These are phyloP conservation scores for Hyaena hyaena DNA, from an alignment of 2,113 vertebrate genomes.

Conservation along the genomic window DNA sequence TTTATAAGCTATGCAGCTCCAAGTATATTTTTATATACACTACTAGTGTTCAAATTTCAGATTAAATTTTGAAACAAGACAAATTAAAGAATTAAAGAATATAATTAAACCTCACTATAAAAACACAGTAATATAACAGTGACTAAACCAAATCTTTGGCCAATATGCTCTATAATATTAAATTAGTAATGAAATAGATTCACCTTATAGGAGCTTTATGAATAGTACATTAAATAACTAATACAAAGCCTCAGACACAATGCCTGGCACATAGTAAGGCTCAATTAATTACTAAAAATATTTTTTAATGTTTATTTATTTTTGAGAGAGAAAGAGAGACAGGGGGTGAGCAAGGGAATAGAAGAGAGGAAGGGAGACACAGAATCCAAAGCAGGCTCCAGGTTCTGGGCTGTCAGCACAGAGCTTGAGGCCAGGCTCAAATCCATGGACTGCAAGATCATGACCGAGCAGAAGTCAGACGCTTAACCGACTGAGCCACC, in stretches of 20 bases:
- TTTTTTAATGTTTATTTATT: no score
- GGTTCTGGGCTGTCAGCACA: no score
- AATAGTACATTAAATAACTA: not conserved
- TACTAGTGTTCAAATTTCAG: not conserved
- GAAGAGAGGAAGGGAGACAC: no score
- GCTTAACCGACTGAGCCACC: no score
- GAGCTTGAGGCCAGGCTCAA: no score
- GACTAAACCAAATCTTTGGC: not conserved
- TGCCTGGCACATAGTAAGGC: not conserved
- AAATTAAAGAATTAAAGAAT: slow-evolving; percentile 34
- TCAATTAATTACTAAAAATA: not conserved
- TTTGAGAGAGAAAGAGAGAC: no score
- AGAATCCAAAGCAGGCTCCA: no score
- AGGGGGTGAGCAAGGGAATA: no score
- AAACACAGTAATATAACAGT: not conserved
- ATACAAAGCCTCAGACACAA: not conserved
- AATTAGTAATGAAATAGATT: not conserved
- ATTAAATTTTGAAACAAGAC: slow-evolving; percentile 20
- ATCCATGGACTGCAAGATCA: no score
- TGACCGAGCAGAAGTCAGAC: no score
- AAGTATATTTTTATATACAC: not conserved
- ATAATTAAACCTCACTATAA: not conserved
- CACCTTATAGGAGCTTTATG: not conserved
- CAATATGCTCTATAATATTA: not conserved
- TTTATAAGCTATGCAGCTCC: not conserved